A percentile compares a stretch with the other conserved stretches of the same genome.
These are phyloP conservation scores for Drosophila putrida DNA, from an alignment of 2,888 invertebrate species.

Conservation along the genomic window DNA sequence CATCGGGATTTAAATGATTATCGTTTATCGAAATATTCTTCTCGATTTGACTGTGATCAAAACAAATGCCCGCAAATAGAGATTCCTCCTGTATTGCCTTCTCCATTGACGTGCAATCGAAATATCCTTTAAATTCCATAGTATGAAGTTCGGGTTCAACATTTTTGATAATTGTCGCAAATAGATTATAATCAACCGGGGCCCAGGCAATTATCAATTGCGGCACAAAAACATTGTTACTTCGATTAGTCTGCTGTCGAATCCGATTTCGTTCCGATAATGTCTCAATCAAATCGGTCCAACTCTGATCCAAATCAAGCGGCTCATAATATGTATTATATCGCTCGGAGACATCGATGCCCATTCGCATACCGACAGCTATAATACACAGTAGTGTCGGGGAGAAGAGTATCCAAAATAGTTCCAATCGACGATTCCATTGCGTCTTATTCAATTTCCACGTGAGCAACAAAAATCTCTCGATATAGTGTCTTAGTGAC, in stretches of 20 bases:
- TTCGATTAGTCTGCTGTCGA: background rate
- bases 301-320: slow-evolving; percentile 44
- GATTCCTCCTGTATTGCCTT: slow-evolving; percentile 25
- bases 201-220: slow-evolving; percentile 65
- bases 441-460: slow-evolving; percentile 63
- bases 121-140: slow-evolving; percentile 20
- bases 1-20: background rate
- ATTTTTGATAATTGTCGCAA: slow-evolving; percentile 34
- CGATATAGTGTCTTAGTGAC: slow-evolving; percentile 43
- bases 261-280: slow-evolving; percentile 19
- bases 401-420: slow-evolving; percentile 41
- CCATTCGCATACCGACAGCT: slow-evolving; percentile 31
- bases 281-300: slow-evolving; percentile 45
- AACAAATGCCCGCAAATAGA: slow-evolving; percentile 84
- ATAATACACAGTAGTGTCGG: slow-evolving; percentile 45
- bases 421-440: slow-evolving; percentile 44
- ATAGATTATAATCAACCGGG: slow-evolving; percentile 33
- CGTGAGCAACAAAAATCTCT: slow-evolving; percentile 47
- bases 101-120: slow-evolving; percentile 33
- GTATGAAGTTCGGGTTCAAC: slow-evolving; percentile 7
- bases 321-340: slow-evolving; percentile 24
- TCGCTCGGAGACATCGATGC: background rate
- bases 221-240: slow-evolving; percentile 54
- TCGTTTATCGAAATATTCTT: background rate
- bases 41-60: slow-evolving; percentile 86